Conservation (phyloP, 2,797 vertebrate genomes). For the Xiphophorus birchmanni region DNA sequence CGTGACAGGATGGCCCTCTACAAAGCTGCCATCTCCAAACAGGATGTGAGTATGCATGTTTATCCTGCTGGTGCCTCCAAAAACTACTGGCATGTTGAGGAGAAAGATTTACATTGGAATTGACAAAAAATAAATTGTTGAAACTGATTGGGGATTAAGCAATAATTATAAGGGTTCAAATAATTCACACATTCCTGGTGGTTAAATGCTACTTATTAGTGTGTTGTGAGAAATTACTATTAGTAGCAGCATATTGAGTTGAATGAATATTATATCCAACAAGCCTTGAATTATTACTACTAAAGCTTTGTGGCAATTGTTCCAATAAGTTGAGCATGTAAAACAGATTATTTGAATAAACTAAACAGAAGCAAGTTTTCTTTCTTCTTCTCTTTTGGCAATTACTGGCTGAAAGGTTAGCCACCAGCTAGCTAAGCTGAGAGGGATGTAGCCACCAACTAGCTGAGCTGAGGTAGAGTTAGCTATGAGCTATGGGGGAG, state of each 20-base stretch:
- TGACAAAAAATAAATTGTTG: no score
- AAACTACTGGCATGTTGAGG: background rate
- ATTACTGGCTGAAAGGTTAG: background rate
- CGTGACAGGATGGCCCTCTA: constrained; percentile 95
- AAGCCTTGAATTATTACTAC: no score
- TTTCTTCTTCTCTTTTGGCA: background rate
- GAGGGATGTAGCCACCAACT: accelerated
- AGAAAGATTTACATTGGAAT: background rate
- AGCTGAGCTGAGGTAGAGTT: no score
- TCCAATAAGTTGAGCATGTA: background rate
- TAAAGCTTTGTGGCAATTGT: background rate
- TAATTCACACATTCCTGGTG: background rate
- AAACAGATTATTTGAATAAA: no score
- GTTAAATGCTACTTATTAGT: background rate
- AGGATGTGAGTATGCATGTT: constrained; percentile 75
- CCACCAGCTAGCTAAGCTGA: accelerated
- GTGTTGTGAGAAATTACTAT: background rate
- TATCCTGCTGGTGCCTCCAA: background rate
- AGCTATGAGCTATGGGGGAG: no score
- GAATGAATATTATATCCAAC: background rate
- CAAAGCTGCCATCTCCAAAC: constrained; percentile 92
- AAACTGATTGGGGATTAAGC: no score
- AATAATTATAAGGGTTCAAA: background rate
- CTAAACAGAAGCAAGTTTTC: no score
- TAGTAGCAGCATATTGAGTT: no score